Evolutionary conservation across 2,888 invertebrate genomes (phyloP), one percentile per base, ranked within the genome.

Genomic region (Sisyra terminalis): DNA sequence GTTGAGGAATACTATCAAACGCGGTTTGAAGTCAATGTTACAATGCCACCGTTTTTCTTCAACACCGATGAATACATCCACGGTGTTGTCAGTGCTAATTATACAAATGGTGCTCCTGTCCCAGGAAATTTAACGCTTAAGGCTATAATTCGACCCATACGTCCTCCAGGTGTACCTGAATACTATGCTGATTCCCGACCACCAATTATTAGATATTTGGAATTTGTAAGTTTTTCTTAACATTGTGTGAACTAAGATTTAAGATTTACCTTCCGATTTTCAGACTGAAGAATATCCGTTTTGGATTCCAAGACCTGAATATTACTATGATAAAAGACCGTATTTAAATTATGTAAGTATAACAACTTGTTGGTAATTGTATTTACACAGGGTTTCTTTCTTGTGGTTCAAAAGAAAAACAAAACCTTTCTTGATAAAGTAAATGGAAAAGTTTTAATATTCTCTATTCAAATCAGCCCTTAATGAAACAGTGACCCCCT

Each of bases 1-100:
- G 92, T 96, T 0, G 90, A 93, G 58, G 93, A 94, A 66, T 94
- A 92, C 64, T 93, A 92, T 61, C 90, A 90, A 61, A 90, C 92
- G 1, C 71, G 92, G 51, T 93, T 87, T 58, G 93, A 94, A 69
- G 80, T 92, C 1, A 94, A 94, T 61, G 90, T 96, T 0, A 92
- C 90, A 0, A 90, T 93, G 82, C 88, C 93, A 0, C 84, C 92
- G 1, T 92, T 90, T 61, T 86, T 94, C 66, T 84, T 92, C 59
- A 85, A 84, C 53, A 82, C 82, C 15, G 89, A 90, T 52, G 75
- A 70, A 8, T 89, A 67, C 55, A 78, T 96, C 55, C 73, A 79
- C 55, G 96, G 94, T 0, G 74, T 78, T 1, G 74, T 96, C 2
- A 83, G 87, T 75, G 93, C 94, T 0, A 96, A 96, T 73, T 93